Conservation (phyloP, 1,140 invertebrate species). For the Ephestia elutella region DNA sequence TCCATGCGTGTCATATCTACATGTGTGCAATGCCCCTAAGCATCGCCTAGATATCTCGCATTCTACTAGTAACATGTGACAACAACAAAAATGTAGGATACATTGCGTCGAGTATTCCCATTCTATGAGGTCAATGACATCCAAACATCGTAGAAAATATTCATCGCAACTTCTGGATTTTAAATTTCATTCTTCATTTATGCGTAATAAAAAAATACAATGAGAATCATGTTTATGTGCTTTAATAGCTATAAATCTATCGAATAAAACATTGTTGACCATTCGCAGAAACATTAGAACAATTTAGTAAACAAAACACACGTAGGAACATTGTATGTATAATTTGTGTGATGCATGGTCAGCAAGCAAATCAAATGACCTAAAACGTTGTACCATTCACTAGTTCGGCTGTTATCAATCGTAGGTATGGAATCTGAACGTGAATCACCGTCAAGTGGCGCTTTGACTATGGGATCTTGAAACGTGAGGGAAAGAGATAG, state of each 20-base stretch:
- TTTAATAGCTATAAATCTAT: background rate
- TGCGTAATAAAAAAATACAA: background rate
- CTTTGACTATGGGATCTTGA: slow-evolving; percentile 51
- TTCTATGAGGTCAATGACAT: slow-evolving; percentile 17
- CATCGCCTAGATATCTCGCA: slow-evolving; percentile 7
- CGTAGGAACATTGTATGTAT: slow-evolving; percentile 15
- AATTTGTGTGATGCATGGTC: slow-evolving; percentile 29
- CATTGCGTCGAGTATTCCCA: slow-evolving; percentile 19
- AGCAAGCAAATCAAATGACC: slow-evolving; percentile 49
- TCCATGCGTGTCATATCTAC: background rate
- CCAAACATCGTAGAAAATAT: slow-evolving; percentile 11
- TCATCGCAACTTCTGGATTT: slow-evolving; percentile 8
- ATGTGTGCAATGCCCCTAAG: slow-evolving; percentile 6
- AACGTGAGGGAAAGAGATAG: slow-evolving; percentile 59
- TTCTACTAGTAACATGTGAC: slow-evolving; percentile 14
- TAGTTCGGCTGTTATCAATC: slow-evolving; percentile 67
- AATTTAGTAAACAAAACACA: slow-evolving; percentile 35
- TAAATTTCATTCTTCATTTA: slow-evolving; percentile 11
- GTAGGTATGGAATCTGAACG: slow-evolving; percentile 67
- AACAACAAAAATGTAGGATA: slow-evolving; percentile 22
- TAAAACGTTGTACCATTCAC: slow-evolving; percentile 59
- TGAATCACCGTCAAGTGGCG: slow-evolving; percentile 71
- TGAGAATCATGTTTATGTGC: background rate
- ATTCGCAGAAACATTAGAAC: background rate
- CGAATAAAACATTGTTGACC: background rate